Evolutionary conservation across 2,797 vertebrate genomes (phyloP), one percentile per base, ranked within the genome.

Genomic region (Microcaecilia unicolor): DNA sequence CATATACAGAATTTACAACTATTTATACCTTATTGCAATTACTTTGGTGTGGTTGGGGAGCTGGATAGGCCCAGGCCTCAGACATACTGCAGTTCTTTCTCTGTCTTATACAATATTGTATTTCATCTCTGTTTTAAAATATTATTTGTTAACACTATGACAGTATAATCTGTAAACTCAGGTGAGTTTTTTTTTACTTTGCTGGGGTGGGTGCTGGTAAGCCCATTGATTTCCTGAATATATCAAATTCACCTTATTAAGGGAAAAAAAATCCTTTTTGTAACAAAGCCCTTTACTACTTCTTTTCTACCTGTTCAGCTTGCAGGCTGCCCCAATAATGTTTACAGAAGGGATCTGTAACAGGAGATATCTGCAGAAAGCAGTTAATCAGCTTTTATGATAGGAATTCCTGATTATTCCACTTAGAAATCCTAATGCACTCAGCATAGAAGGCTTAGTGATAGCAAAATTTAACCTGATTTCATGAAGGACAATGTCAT

Each of bases 221-320:
- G 21, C 17, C 32, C 37, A 18, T 29, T 15, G 41, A 9, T 20
- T n/a, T 39, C 17, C 37, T 46, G 51, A 55, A 11, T 19, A 42
- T 36, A 58, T 18, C 10, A 41, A 31, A 48, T 25, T 32, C 41
- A 44, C 5, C 18, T 55, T 48, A 19, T 10, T n/a, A n/a, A n/a
- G n/a, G n/a, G n/a, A n/a, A 45, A 27, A 35, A 12, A 9, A 34
- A 15, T 4, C 9, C 33, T 38, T 25, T 24, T 28, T 3, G 1
- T 10, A 30, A 40, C 9, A 41, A 54, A 50, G 22, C 18, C 5
- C 7, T 40, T 55, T 51, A 14, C 37, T n/a, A 28, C 24, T 20
- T 30, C 41, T 9, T 28, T 22, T 18, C 27, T 5, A 25, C n/a
- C n/a, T n/a, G 25, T 11, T 31, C 29, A 16, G 20, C 9, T 21